Evolutionary conservation across 2,888 invertebrate genomes (phyloP).

Genomic region (Xestia rhomboidea): DNA sequence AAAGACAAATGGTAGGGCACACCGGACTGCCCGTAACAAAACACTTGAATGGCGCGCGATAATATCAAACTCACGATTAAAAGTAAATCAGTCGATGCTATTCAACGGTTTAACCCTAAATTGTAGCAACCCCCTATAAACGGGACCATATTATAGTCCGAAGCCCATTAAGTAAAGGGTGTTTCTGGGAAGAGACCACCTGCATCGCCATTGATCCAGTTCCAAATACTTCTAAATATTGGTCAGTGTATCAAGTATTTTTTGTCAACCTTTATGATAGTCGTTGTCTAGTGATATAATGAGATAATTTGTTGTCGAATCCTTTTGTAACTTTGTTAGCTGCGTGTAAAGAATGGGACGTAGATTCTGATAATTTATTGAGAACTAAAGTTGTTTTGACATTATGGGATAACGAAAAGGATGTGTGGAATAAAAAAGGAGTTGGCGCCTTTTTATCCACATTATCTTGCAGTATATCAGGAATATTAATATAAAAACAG

Average conservation of each 20-base stretch:
- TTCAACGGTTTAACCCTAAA: constrained; percentile 82
- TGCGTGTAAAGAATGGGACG: constrained; percentile 56
- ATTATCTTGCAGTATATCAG: constrained; percentile 11
- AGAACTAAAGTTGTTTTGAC: constrained; percentile 22
- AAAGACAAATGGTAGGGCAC: constrained; percentile 72
- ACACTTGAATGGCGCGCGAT: constrained; percentile 82
- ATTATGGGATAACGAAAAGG: constrained; percentile 26
- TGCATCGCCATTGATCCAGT: constrained; percentile 84
- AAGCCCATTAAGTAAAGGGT: constrained; percentile 81
- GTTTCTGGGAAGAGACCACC: constrained; percentile 88
- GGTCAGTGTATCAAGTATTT: constrained; percentile 78
- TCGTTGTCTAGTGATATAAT: constrained; percentile 77
- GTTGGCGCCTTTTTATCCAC: constrained; percentile 49
- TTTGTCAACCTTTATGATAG: constrained; percentile 69
- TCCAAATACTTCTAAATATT: constrained; percentile 76
- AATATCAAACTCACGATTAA: constrained; percentile 86
- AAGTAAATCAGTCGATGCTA: constrained; percentile 86
- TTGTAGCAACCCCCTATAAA: constrained; percentile 81
- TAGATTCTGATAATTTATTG: constrained; percentile 60
- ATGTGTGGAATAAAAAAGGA: constrained; percentile 38
- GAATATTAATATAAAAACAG: too few relatives aligned
- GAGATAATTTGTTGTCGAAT: constrained; percentile 83
- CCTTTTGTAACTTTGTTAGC: constrained; percentile 71
- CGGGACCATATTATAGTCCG: constrained; percentile 74
- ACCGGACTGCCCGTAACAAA: constrained; percentile 79